These are phyloP conservation scores for Dendrophyllia cribrosa DNA, from an alignment of 64 coral and sea anemone genomes.

Conservation along the genomic window DNA sequence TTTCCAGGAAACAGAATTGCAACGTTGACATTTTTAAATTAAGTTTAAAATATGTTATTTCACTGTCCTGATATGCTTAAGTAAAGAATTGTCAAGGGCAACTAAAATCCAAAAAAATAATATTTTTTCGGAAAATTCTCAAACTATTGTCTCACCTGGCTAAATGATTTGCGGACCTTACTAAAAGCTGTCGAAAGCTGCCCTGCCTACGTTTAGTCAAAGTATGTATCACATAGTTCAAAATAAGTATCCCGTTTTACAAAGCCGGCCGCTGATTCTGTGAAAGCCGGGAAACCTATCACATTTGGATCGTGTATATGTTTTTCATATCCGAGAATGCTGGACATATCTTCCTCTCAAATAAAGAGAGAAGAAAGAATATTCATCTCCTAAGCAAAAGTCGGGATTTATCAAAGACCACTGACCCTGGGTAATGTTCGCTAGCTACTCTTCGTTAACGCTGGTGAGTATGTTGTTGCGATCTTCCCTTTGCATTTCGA, in stretches of 20 bases:
- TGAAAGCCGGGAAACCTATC: not conserved
- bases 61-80: no score
- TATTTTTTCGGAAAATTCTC: no score
- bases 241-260: not conserved
- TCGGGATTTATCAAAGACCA: not conserved
- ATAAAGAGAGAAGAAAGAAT: not conserved
- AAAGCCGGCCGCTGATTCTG: no score
- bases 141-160: no score
- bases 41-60: no score
- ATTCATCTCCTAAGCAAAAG: not conserved
- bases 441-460: slow-evolving; percentile 10
- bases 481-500: slow-evolving; percentile 32
- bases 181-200: slow-evolving; percentile 43
- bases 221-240: not conserved
- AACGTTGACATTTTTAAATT: no score
- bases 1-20: no score
- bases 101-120: no score
- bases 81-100: no score
- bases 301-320: not conserved
- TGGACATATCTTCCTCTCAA: not conserved
- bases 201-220: slow-evolving; percentile 51
- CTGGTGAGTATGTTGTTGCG: slow-evolving; percentile 50
- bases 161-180: not conserved
- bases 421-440: not conserved
- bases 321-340: not conserved